Evolutionary conservation across 1,140 invertebrate species (phyloP).

Genomic region (Asobara japonica): DNA sequence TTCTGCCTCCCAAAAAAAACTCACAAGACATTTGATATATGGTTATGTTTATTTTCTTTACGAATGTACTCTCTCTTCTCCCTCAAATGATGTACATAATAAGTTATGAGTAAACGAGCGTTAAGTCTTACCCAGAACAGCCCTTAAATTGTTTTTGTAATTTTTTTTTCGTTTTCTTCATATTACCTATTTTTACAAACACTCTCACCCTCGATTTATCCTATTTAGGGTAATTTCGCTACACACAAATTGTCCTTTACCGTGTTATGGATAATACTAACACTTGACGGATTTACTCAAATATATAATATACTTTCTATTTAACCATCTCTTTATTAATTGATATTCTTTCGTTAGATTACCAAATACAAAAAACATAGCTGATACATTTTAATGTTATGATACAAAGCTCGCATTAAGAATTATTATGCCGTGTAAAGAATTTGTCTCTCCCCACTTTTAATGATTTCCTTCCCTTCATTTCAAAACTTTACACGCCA

Average conservation of each 20-base stretch:
- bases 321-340: slow-evolving; percentile 37
- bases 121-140: slow-evolving; percentile 60
- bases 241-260: slow-evolving; percentile 45
- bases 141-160: slow-evolving; percentile 28
- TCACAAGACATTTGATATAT: slow-evolving; percentile 42
- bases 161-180: background rate
- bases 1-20: no score
- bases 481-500: slow-evolving; percentile 51
- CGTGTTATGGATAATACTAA: slow-evolving; percentile 60
- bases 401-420: slow-evolving; percentile 30
- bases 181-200: slow-evolving; percentile 34
- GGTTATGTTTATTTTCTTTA: slow-evolving; percentile 65
- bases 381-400: slow-evolving; percentile 56
- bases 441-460: slow-evolving; percentile 5
- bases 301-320: slow-evolving; percentile 56
- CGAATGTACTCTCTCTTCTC: slow-evolving; percentile 58
- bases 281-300: slow-evolving; percentile 61
- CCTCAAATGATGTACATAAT: slow-evolving; percentile 62
- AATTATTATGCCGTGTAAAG: slow-evolving; percentile 22
- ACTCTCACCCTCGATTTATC: slow-evolving; percentile 19
- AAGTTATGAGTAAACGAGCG: slow-evolving; percentile 66
- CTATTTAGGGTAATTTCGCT: slow-evolving; percentile 43
- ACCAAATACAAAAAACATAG: slow-evolving; percentile 66
- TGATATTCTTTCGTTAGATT: slow-evolving; percentile 55
- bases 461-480: background rate